Base-by-base conservation (phyloP, 2,888 invertebrate species). In the Drosophila antonietae region DNA sequence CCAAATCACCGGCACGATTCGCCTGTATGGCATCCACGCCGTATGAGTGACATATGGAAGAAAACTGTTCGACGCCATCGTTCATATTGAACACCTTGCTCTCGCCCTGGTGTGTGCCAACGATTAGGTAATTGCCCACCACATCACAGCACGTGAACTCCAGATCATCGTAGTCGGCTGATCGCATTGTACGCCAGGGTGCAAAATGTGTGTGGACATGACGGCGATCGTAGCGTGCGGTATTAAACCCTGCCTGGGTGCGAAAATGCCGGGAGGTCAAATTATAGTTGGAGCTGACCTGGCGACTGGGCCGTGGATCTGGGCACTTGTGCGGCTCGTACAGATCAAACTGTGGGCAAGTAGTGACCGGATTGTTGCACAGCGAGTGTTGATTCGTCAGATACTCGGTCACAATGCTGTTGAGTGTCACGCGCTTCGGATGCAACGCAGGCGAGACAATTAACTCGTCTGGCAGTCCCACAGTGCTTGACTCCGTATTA, bases 261-360 rank as follows among this genome's bases (percentile, higher is more conserved):
- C 94, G 93, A 35, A 94, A 94, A 68, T 94, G 92, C 46, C 96
- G 93, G 62, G 95, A 94, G 2, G 96, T 95, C 70, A 97, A 95
- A 93, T 97, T 98, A n/a, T 94, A 93, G 15, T 96, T 95, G 62
- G 90, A 90, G 64, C 90, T 92, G 10, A 88, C 73, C 15, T 88
- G 69, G 37, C 92, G 91, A 68, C 91, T 93, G 59, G 95, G 95
- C 85, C 95, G 95, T 0, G 97, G 96, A 93, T 97, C 97, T 1
- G 99, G 99, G 93, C 99, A 99, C 89, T 97, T 97, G 93, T 99
- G 99, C 0, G 98, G 98, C 78, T 97, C 97, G 90, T 98, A 97
- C 43, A 99, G 94, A 92, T 98, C 98, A 91, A 99, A 99, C 91
- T 98, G 97, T 0, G 99, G 99, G 93, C 99, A 99, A 0, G 98